These are phyloP conservation scores for Brachionus plicatilis DNA, from an alignment of 1,140 invertebrate genomes.

Conservation along the genomic window DNA sequence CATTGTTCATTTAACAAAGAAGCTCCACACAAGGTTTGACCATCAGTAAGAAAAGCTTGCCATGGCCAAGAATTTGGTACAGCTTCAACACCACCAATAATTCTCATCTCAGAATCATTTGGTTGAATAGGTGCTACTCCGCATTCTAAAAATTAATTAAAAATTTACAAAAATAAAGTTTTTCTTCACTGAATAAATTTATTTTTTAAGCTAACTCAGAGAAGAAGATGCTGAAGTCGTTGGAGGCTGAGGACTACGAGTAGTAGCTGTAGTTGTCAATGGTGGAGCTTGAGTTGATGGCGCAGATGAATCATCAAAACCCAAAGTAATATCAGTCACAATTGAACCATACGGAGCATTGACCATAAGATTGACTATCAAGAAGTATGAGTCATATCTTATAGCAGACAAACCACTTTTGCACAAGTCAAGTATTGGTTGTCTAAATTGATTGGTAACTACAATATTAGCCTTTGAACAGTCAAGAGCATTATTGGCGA, in stretches of 20 bases:
- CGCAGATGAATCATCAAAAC: not conserved
- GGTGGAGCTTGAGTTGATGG: not conserved
- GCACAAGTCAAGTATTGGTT: not conserved
- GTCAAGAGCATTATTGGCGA: not conserved
- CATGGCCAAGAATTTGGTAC: constrained; percentile 42
- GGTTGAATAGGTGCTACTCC: not conserved
- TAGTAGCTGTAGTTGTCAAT: not conserved
- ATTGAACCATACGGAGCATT: constrained; percentile 7
- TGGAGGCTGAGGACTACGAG: not conserved
- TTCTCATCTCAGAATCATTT: constrained; percentile 30
- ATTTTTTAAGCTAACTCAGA: not conserved
- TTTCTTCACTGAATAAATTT: not conserved
- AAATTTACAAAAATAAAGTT: not conserved
- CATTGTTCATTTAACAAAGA: constrained; percentile 18
- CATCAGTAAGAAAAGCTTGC: constrained; percentile 41
- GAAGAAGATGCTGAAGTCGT: not conserved
- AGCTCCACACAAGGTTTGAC: not conserved
- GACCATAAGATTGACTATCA: not conserved
- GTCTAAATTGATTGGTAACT: not conserved
- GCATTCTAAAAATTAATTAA: not conserved
- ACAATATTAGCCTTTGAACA: not conserved
- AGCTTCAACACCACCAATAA: constrained; percentile 42
- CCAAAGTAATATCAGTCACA: not conserved
- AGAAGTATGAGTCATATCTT: not conserved
- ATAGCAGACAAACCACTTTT: not conserved